Evolutionary conservation across 2,888 invertebrate genomes (phyloP), one percentile per base, ranked within the genome.

Genomic region (Cheilosia vernalis): DNA sequence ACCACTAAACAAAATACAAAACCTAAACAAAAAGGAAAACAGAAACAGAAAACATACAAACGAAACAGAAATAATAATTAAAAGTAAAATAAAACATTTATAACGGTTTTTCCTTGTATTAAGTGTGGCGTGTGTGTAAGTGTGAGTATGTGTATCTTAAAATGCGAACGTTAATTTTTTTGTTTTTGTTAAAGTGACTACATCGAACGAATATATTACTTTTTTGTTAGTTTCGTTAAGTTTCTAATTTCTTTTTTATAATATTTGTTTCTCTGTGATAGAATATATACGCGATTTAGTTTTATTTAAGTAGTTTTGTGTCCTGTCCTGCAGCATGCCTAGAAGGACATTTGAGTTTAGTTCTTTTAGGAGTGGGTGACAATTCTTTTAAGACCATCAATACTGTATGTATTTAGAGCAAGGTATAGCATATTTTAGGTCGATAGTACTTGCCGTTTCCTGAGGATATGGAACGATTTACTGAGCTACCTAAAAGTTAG

Each of bases 111-210:
- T 30, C 7, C 17, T 55, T 58, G 60, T 51, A 21, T 69, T 67
- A 55, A 74, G 56, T 74, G 73, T 74, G 27, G 66, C 63, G 61
- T 80, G 72, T 66, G n/a, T 56, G 53, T 37, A 9, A 67, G 47
- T 61, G 19, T 51, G 40, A 51, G 47, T 58, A 58, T 58, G 24
- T 55, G 60, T 55, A 37, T 15, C 21, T 73, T 63, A 63, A 69
- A 58, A 70, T 64, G 58, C 58, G 44, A 47, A 55, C 30, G 17
- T 37, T 37, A 10, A 10, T 33, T 33, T 42, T n/a, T 49, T 19
- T 49, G 9, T 49, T 49, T 51, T 51, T 13, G 55, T 73, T 55
- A 64, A 73, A 21, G 63, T 61, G 47, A 64, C 81, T 81, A 76
- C 81, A 58, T 58, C 19, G 51, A 76, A 76, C 69, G 37, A 74